Percentiles rank a stretch among this genome's conserved stretches.
phyloP scores from a whole-genome alignment of 2,888 invertebrate genomes.

The Erebia epiphron region DNA sequence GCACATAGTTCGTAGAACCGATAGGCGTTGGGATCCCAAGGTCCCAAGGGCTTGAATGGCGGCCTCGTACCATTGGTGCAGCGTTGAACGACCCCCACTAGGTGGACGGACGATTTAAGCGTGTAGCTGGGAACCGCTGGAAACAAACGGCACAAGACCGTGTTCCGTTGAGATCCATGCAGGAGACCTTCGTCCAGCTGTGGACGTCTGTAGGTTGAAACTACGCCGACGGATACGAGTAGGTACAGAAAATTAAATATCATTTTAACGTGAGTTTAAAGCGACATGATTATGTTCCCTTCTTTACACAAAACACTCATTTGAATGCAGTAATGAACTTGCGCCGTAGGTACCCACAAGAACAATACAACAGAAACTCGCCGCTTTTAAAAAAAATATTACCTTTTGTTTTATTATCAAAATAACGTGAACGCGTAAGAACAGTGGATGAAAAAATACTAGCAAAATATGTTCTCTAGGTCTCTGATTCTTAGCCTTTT shows the following conservation, averaged over 20 bases:
- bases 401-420: conserved; percentile 9
- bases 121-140: too few species aligned
- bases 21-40: too few species aligned
- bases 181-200: too few species aligned
- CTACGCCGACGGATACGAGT: too few species aligned
- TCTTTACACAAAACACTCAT: conserved; percentile 26
- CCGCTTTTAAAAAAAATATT: conserved; percentile 10
- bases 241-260: neutral
- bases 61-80: too few species aligned
- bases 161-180: too few species aligned
- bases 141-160: too few species aligned
- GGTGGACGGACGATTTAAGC: too few species aligned
- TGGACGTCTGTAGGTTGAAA: too few species aligned
- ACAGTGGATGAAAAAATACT: conserved; percentile 8
- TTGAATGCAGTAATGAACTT: conserved; percentile 33
- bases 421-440: conserved; percentile 1
- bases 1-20: too few species aligned
- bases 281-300: conserved; percentile 20
- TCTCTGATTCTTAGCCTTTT: neutral
- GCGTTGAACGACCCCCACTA: too few species aligned
- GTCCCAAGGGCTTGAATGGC: too few species aligned
- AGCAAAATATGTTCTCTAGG: neutral
- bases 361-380: conserved; percentile 27
- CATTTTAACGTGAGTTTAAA: conserved; percentile 2
- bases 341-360: conserved; percentile 17